Conservation (phyloP, 2,113 vertebrate species). For the Orycteropus afer region DNA sequence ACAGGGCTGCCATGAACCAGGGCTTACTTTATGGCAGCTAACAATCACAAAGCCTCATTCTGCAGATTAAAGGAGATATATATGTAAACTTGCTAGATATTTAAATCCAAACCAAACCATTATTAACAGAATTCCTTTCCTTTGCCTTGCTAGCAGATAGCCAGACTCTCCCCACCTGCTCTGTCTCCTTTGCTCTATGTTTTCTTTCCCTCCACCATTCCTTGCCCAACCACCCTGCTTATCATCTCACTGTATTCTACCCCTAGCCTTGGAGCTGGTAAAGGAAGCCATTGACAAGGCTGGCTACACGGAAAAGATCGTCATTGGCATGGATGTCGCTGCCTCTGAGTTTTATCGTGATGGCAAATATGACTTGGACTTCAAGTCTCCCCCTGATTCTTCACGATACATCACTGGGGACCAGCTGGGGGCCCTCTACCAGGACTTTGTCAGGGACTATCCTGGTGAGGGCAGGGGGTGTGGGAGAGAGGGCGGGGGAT, state of each 20-base stretch:
- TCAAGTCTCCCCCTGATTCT: slow-evolving; percentile 93
- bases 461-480: slow-evolving; percentile 88
- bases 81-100: background rate
- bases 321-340: slow-evolving; percentile 96
- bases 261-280: slow-evolving; percentile 92
- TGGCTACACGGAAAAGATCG: slow-evolving; percentile 95
- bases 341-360: slow-evolving; percentile 94
- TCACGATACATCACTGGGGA: slow-evolving; percentile 93
- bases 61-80: background rate
- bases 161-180: background rate
- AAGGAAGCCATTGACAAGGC: slow-evolving; percentile 96
- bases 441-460: slow-evolving; percentile 95
- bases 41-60: background rate
- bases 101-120: background rate
- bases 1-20: background rate
- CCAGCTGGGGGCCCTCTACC: slow-evolving; percentile 93
- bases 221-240: background rate
- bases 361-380: slow-evolving; percentile 95
- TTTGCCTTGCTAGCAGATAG: background rate
- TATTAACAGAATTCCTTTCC: background rate
- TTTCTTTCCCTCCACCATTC: background rate
- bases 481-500: background rate
- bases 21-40: background rate
- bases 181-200: background rate
- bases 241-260: background rate